Base-by-base conservation (phyloP, 2,797 vertebrate genomes). In the Allobates femoralis region DNA sequence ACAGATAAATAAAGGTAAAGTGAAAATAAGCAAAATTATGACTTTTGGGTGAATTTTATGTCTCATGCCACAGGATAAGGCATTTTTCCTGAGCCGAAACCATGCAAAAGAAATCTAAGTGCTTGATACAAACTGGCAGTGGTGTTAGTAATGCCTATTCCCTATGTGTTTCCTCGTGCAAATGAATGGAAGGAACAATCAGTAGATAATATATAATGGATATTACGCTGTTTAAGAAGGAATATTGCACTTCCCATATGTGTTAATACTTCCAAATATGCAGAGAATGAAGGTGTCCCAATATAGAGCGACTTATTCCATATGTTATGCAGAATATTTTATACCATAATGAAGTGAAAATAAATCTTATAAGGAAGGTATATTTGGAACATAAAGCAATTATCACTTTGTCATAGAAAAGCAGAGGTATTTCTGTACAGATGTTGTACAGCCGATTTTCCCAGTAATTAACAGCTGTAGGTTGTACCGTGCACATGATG, bases 391-490 rank as follows among this genome's bases (percentile, higher is more conserved):
- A 4, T 50, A 74, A 77, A 32, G 16, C 19, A 56, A 77, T 58
- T 77, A 77, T 28, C 53, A 56, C 53, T 37, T 55, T 32, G 37
- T 64, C 56, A 80, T 50, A 18, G 30, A 55, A 19, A 11, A 71
- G 30, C 37, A 23, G 21, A 32, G 11, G 67, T 58, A 28, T 74
- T 19, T 60, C 19, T 56, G 15, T 56, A 67, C 67, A 80, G 23
- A 73, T 74, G 51, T 58, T 32, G 41, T 28, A 62, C 37, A 51
- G 26, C 21, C 23, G 12, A 32, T 69, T 41, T 26, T 51, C 23
- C 23, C 26, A 55, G 80, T 66, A 82, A 82, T 82, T 82, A 82
- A 32, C 80, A 82, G 67, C 67, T 83, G 53, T 83, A 73, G 81
- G 81, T 58, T 83, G 56, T 53, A 26, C 81, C 28, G 12, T 66